Conservation (phyloP, 2,888 invertebrate genomes). For the Diogma glabrata region DNA sequence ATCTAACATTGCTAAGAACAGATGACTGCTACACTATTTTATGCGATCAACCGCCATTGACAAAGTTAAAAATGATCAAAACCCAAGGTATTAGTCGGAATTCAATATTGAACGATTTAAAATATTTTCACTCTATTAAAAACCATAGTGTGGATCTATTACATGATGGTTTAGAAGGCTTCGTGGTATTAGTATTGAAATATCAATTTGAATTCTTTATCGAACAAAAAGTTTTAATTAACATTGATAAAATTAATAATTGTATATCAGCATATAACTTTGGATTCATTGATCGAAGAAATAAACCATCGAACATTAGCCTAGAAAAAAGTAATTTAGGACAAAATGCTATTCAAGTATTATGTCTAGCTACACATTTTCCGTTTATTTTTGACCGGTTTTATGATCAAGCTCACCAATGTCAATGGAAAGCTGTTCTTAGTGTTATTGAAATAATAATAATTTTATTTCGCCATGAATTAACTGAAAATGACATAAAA, state of each 20-base stretch:
- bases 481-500: background rate
- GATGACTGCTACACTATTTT: slow-evolving; percentile 1
- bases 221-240: background rate
- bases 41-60: background rate
- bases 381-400: background rate
- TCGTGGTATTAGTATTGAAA: background rate
- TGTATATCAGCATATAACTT: slow-evolving; percentile 3
- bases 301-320: slow-evolving; percentile 1
- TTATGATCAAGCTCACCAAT: background rate
- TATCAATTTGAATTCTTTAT: slow-evolving; percentile 5
- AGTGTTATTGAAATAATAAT: slow-evolving; percentile 3
- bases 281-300: slow-evolving; percentile 5
- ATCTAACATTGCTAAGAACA: background rate
- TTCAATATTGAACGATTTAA: slow-evolving; percentile 2
- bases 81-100: background rate
- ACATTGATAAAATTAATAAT: slow-evolving; percentile 1
- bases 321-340: slow-evolving; percentile 1
- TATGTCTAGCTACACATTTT: slow-evolving; percentile 1
- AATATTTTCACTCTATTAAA: background rate
- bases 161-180: slow-evolving; percentile 1
- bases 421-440: background rate
- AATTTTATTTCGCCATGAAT: background rate
- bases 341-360: background rate
- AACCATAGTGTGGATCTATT: slow-evolving; percentile 2
- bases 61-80: background rate